These are phyloP conservation scores for Chionomys nivalis DNA, from an alignment of 2,113 vertebrate genomes.

Conservation along the genomic window DNA sequence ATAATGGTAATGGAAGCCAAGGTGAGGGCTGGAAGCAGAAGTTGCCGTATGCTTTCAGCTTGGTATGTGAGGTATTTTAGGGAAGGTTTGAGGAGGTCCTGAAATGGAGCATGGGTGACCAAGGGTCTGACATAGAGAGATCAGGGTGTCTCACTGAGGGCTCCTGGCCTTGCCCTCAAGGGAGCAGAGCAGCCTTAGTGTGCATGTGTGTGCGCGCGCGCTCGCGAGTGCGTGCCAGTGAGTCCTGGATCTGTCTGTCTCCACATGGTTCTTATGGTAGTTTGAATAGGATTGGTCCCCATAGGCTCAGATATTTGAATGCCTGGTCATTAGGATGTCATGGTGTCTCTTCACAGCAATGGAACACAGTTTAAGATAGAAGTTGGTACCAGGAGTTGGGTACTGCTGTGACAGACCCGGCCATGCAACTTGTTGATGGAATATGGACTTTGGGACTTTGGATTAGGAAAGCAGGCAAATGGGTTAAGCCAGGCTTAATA, in stretches of 20 bases:
- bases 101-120: neutral
- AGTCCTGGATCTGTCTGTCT: neutral
- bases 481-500: neutral
- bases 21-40: neutral
- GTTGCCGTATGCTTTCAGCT: accelerated
- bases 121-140: neutral
- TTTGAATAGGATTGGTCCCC: neutral
- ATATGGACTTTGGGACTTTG: neutral
- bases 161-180: too few species aligned
- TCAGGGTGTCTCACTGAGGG: neutral
- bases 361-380: neutral
- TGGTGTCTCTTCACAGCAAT: neutral
- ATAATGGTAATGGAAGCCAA: accelerated
- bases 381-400: neutral
- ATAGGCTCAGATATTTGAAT: neutral
- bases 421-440: neutral
- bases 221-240: too few species aligned
- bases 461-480: neutral
- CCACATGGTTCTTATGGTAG: neutral
- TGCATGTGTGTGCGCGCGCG: neutral
- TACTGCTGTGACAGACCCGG: neutral
- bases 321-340: neutral
- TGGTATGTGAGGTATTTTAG: accelerated
- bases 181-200: neutral
- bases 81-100: neutral